Percentiles rank a stretch among this genome's conserved stretches.
These are phyloP conservation scores for Hetaerina titia DNA, from an alignment of 2,888 invertebrate genomes.

Conservation along the genomic window DNA sequence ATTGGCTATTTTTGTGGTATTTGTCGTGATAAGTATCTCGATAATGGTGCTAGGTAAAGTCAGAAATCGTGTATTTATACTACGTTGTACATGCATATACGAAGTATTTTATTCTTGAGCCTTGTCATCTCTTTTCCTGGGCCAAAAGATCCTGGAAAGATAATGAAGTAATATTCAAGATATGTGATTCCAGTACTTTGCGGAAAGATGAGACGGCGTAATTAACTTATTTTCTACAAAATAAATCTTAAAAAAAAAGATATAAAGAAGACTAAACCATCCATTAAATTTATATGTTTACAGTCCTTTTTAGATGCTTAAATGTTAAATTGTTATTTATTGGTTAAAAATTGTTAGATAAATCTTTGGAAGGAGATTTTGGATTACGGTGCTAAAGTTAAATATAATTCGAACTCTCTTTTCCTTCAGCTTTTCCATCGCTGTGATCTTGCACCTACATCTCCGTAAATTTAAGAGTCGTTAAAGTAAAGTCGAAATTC, in stretches of 20 bases:
- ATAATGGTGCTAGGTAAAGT: not conserved
- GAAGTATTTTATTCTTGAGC: not conserved
- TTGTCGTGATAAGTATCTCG: slow-evolving; percentile 8
- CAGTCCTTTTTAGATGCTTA: not conserved
- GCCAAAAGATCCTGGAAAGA: not conserved
- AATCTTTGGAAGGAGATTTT: not conserved
- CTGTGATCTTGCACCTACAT: not conserved
- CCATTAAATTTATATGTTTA: not conserved
- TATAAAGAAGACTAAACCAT: not conserved
- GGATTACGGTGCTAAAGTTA: not conserved
- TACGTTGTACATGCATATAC: not conserved
- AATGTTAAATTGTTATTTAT: not conserved
- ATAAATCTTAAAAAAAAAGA: not conserved
- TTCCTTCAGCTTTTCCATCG: not conserved
- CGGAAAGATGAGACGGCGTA: not conserved
- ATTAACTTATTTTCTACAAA: not conserved
- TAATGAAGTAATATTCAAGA: too few species aligned
- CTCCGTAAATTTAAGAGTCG: not conserved
- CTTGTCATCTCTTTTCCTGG: not conserved
- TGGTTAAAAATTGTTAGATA: not conserved
- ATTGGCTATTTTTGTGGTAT: not conserved
- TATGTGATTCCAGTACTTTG: not conserved
- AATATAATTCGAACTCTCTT: not conserved
- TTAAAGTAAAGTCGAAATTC: not conserved
- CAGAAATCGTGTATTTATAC: not conserved